Base-by-base conservation (phyloP, 2,113 vertebrate genomes). In the Tragelaphus strepsiceros region DNA sequence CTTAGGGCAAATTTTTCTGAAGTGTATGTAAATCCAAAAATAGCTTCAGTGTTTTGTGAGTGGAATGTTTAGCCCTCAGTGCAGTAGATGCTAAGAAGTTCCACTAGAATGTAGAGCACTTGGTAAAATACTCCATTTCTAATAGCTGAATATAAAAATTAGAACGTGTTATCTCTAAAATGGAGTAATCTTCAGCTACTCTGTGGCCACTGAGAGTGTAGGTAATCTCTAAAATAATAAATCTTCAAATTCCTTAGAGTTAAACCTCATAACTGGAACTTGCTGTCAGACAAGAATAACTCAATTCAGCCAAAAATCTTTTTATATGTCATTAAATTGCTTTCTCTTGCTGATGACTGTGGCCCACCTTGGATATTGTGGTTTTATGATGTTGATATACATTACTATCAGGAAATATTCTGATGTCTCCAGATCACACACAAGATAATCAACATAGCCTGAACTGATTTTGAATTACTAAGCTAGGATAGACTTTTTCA, bases 221-320 rank as follows among this genome's bases (percentile, higher is more conserved):
- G 5, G 22, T 95, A 85, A 93, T 97, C n/a, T 92, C 62, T 84
- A 62, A 92, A 85, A 84, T 81, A 89, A 96, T 90, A 83, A 95
- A 74, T 39, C 56, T 85, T 30, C 28, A 78, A 88, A 90, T 84
- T 83, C 84, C 58, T 94, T 49, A 49, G 88, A 35, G 24, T 74
- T 94, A 91, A 92, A 16, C 21, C 53, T 92, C 22, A 12, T 90
- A 90, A 67, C 17, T 96, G 4, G 53, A 90, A 74, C 35, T 51
- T 12, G 30, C 39, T 92, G 39, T 92, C 71, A 58, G 56, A 74
- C 7, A 15, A 90, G 53, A 95, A 88, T 88, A 92, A 90, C 83
- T 90, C 74, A 83, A 0, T 39, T 74, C 46, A 89, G 53, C 58
- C 46, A 28, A 78, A 91, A 88, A 91, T 80, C n/a, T 81, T 92